Evolutionary conservation across 2,113 vertebrate genomes (phyloP).

Genomic region (Lates calcarifer): DNA sequence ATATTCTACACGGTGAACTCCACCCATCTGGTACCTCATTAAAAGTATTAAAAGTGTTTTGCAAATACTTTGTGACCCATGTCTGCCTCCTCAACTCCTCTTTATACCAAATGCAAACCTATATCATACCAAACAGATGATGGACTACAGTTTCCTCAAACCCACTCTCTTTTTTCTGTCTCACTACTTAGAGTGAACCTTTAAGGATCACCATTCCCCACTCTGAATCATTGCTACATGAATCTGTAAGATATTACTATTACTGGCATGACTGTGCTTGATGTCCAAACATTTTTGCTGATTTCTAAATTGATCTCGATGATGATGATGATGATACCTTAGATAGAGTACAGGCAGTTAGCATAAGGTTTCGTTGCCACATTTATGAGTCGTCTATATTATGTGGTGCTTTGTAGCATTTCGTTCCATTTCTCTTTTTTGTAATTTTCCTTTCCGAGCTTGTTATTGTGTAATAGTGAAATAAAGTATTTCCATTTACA

Average conservation of each 20-base stretch:
- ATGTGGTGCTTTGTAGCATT: constrained; percentile 91
- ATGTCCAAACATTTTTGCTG: constrained; percentile 83
- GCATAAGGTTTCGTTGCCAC: constrained; percentile 81
- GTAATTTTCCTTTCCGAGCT: constrained; percentile 91
- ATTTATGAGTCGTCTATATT: constrained; percentile 88
- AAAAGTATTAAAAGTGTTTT: constrained; percentile 24
- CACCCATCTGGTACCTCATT: constrained; percentile 37
- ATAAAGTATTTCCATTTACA: constrained; percentile 98
- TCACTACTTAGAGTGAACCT: constrained; percentile 65
- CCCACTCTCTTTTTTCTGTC: constrained; percentile 67
- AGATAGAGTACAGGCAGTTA: constrained; percentile 78
- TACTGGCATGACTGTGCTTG: constrained; percentile 87
- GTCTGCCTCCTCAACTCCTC: constrained; percentile 70
- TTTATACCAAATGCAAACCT: constrained; percentile 86
- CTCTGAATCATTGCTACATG: constrained; percentile 75
- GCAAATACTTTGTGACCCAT: constrained; percentile 60
- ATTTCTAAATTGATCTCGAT: constrained; percentile 81
- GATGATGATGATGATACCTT: constrained; percentile 68
- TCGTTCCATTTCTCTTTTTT: constrained; percentile 86
- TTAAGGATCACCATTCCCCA: constrained; percentile 61
- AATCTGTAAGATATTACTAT: constrained; percentile 84
- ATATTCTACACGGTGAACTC: constrained; percentile 39
- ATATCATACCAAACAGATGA: constrained; percentile 80
- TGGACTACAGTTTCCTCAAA: constrained; percentile 68
- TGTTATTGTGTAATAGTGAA: constrained; percentile 97